Evolutionary conservation across 2,888 invertebrate genomes (phyloP).

Genomic region (Deilephila elpenor): DNA sequence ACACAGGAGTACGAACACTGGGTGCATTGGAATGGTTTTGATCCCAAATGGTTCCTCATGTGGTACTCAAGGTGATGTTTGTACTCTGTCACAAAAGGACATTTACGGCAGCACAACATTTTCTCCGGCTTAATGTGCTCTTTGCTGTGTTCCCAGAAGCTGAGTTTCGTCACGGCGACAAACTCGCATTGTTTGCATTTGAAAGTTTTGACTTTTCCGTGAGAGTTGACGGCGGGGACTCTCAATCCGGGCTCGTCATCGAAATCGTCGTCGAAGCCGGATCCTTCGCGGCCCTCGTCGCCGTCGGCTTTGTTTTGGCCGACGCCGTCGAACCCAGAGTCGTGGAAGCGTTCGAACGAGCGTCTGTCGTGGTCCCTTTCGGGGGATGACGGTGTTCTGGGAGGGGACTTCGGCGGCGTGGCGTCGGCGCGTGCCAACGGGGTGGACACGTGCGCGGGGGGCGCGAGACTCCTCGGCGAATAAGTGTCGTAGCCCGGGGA

Average conservation of each 20-base stretch:
- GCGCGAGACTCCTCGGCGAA: constrained; percentile 65
- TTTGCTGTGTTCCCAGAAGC: constrained; percentile 96
- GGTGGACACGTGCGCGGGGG: constrained; percentile 69
- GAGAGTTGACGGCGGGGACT: constrained; percentile 88
- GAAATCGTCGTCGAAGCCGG: constrained; percentile 78
- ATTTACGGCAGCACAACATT: constrained; percentile 94
- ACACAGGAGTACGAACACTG: constrained; percentile 96
- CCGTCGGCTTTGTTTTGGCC: constrained; percentile 63
- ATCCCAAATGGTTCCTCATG: constrained; percentile 96
- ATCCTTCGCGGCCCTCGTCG: constrained; percentile 79
- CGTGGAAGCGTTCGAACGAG: constrained; percentile 75
- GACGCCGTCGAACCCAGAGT: constrained; percentile 79
- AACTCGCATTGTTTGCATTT: constrained; percentile 97
- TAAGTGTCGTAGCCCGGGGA: constrained; percentile 70
- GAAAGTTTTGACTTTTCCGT: constrained; percentile 94
- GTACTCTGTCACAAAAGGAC: constrained; percentile 99
- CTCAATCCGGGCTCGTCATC: constrained; percentile 85
- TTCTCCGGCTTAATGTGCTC: constrained; percentile 97
- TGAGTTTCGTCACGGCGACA: constrained; percentile 93
- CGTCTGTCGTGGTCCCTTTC: constrained; percentile 66
- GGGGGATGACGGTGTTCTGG: constrained; percentile 67
- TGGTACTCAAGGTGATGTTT: constrained; percentile 99
- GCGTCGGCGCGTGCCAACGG: constrained; percentile 70
- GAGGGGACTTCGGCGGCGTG: constrained; percentile 79
- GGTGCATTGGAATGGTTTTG: constrained; percentile 97